Evolutionary conservation across 2,113 vertebrate species (phyloP).

Genomic region (Dipodomys spectabilis): DNA sequence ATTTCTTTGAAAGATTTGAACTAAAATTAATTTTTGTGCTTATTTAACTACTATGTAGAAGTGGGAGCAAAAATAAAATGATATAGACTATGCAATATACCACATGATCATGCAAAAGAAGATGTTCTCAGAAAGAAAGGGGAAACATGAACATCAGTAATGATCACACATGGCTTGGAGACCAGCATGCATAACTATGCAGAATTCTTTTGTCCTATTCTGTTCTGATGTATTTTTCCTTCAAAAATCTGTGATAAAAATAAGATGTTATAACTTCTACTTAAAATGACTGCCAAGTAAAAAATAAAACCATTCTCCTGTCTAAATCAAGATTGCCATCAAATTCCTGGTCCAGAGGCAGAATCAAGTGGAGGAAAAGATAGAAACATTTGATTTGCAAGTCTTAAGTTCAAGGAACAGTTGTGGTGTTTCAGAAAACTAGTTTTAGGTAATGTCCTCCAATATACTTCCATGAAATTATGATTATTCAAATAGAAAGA

Average conservation of each 20-base stretch:
- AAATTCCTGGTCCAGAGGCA: neutral
- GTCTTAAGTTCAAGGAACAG: constrained; percentile 1
- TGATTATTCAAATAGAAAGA: neutral
- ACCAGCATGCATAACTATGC: neutral
- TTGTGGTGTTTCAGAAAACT: neutral
- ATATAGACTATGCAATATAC: neutral
- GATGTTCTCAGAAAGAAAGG: neutral
- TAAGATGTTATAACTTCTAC: neutral
- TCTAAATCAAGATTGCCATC: neutral
- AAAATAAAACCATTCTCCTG: neutral
- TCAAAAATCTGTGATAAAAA: neutral
- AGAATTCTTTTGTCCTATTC: neutral
- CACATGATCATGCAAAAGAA: neutral
- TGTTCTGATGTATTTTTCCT: neutral
- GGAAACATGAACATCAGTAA: neutral
- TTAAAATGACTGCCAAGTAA: neutral
- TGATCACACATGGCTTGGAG: neutral
- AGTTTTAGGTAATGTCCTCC: neutral
- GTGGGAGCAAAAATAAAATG: neutral
- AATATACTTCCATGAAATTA: neutral
- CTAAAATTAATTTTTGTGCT: neutral
- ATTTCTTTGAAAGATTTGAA: neutral
- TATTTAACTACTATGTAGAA: neutral
- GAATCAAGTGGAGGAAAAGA: neutral
- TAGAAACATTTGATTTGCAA: neutral